Conservation (phyloP, 2,113 vertebrate genomes). For the Ammospiza caudacuta region DNA sequence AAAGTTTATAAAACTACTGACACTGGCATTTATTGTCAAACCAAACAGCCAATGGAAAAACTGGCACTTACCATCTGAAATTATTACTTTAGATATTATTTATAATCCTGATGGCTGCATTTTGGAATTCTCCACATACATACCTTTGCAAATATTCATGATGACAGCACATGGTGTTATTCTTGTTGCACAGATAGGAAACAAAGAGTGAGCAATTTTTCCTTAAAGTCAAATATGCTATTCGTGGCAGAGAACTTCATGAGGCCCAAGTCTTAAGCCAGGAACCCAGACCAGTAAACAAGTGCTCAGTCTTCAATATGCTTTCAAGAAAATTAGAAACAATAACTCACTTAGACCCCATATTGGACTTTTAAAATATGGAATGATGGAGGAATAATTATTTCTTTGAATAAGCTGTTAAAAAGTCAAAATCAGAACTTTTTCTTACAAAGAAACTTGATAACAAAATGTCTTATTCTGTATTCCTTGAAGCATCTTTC, state of each 20-base stretch:
- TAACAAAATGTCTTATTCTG: neutral
- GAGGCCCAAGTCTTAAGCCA: neutral
- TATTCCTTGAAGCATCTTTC: neutral
- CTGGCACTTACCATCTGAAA: neutral
- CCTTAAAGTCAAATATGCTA: neutral
- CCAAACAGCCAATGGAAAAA: constrained; percentile 12
- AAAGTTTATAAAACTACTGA: constrained; percentile 29
- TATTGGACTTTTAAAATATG: neutral
- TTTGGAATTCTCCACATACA: neutral
- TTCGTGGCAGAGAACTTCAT: neutral
- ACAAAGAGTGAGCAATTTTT: constrained; percentile 26
- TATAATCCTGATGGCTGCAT: neutral
- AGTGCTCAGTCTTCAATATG: neutral
- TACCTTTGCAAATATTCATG: neutral
- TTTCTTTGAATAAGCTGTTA: neutral
- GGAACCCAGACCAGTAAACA: neutral
- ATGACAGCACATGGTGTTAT: neutral
- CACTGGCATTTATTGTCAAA: constrained; percentile 1
- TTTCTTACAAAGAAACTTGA: neutral
- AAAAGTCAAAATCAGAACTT: neutral
- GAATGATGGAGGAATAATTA: neutral
- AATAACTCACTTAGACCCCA: neutral
- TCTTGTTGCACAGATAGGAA: neutral
- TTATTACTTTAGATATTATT: neutral
- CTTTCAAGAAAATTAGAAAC: constrained; percentile 28